Evolutionary conservation across 2,888 invertebrate species (phyloP), one percentile per base, ranked within the genome.

Genomic region (Danaus chrysippus): DNA sequence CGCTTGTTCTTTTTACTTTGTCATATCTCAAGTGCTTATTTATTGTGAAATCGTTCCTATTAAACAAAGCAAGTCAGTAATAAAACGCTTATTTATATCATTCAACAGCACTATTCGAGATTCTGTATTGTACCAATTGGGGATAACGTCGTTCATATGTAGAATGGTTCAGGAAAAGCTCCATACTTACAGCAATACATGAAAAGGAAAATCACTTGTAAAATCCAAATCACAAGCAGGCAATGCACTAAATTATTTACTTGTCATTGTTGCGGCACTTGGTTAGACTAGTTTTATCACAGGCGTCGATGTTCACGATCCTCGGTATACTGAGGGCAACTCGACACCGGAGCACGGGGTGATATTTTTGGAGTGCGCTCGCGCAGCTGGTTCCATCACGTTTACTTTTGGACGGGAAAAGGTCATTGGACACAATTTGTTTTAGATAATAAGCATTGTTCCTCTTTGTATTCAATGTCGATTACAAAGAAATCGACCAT

Each of bases 361-460:
- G 78, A 79, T 89, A 89, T 89, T 89, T 87, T 77, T 70, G 87
- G 86, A 80, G 57, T 70, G 75, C 76, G 76, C 74, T 78, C 82
- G 81, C 81, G 82, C 84, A 80, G 75, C 70, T 67, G 58, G 72
- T 70, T 64, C 77, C 84, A 84, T 84, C 87, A 85, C 78, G 82
- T 82, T 83, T 84, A 82, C 84, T 86, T 90, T 87, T 84, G 84
- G 84, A 84, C 74, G 71, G 68, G 69, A 81, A 91, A 91, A 91
- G 90, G 90, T 91, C 90, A 83, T 86, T 89, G 90, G 86, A 90
- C 90, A 90, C 78, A 68, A 76, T 76, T 81, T 82, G 79, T 82
- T 79, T 81, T 75, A 62, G 59, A 60, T 59, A 58, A 61, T 46
- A 54, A 54, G 63, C 63, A 64, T 66, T 68, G 67, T 68, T 64